phyloP scores from a whole-genome alignment of 2,797 vertebrate genomes.

The Pagetopsis macropterus region DNA sequence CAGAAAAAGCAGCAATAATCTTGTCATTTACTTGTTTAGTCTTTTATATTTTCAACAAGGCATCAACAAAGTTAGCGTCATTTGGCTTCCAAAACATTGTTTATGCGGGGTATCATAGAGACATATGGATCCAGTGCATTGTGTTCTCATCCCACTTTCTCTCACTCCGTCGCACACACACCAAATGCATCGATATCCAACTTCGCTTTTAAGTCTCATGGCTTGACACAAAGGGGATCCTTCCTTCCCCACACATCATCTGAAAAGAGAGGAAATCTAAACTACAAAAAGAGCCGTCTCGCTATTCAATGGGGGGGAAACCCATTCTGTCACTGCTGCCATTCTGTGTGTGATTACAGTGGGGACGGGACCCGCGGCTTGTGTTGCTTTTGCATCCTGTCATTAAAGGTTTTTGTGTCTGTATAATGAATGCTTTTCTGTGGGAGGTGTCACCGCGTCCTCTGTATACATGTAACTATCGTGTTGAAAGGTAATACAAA shows the following conservation, averaged over 20 bases:
- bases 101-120: slow-evolving; percentile 64
- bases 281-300: slow-evolving; percentile 78
- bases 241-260: slow-evolving; percentile 77
- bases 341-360: slow-evolving; percentile 78
- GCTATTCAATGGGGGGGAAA: slow-evolving; percentile 76
- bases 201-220: slow-evolving; percentile 80
- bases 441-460: slow-evolving; percentile 27
- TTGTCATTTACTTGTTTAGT: slow-evolving; percentile 53
- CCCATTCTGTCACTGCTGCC: slow-evolving; percentile 77
- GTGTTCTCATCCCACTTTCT: slow-evolving; percentile 52
- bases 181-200: slow-evolving; percentile 73
- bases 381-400: slow-evolving; percentile 58
- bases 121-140: slow-evolving; percentile 62
- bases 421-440: slow-evolving; percentile 57
- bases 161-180: slow-evolving; percentile 36
- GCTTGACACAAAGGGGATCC: slow-evolving; percentile 82
- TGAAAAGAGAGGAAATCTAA: slow-evolving; percentile 79
- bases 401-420: slow-evolving; percentile 50
- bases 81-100: slow-evolving; percentile 58
- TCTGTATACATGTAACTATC: slow-evolving; percentile 6
- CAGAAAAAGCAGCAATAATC: slow-evolving; percentile 35
- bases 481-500: slow-evolving; percentile 7
- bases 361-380: slow-evolving; percentile 73
- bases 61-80: slow-evolving; percentile 62
- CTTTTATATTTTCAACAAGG: slow-evolving; percentile 63